Conservation (phyloP, 2,888 invertebrate genomes). For the Scaptomyza polygonia region DNA sequence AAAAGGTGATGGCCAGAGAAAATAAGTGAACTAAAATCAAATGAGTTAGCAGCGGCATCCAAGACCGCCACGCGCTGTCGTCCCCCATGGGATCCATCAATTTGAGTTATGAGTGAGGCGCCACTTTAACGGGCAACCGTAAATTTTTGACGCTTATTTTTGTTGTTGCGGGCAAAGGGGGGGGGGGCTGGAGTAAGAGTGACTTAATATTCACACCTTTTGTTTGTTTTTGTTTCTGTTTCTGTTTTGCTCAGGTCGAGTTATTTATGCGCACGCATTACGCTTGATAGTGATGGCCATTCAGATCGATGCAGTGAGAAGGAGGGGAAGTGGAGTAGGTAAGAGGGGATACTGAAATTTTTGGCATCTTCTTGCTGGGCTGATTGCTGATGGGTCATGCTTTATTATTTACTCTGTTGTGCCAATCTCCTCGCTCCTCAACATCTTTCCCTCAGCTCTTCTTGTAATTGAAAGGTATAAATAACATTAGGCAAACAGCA, state of each 20-base stretch:
- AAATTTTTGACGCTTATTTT: slow-evolving; percentile 60
- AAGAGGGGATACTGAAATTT: slow-evolving; percentile 17
- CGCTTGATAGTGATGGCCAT: slow-evolving; percentile 63
- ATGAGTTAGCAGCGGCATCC: slow-evolving; percentile 60
- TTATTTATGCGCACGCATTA: slow-evolving; percentile 77
- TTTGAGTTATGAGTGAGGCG: slow-evolving; percentile 76
- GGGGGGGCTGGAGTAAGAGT: not conserved
- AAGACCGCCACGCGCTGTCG: slow-evolving; percentile 44
- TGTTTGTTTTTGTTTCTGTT: slow-evolving; percentile 46
- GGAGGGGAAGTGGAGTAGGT: not conserved
- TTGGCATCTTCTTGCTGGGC: slow-evolving; percentile 50
- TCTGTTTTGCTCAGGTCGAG: slow-evolving; percentile 42
- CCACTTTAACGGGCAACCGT: slow-evolving; percentile 72
- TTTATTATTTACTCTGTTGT: slow-evolving; percentile 72
- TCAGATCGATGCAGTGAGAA: slow-evolving; percentile 1
- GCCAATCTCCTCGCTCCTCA: slow-evolving; percentile 5
- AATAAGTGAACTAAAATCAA: slow-evolving; percentile 58
- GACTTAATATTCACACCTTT: slow-evolving; percentile 78
- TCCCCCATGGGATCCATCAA: slow-evolving; percentile 73
- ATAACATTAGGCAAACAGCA: slow-evolving; percentile 80
- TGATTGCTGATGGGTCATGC: slow-evolving; percentile 79
- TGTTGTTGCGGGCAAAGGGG: not conserved
- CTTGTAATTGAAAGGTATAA: slow-evolving; percentile 78
- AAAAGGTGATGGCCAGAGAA: slow-evolving; percentile 11
- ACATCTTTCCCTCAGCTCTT: slow-evolving; percentile 41